These are phyloP conservation scores for Acleris cristana DNA, from an alignment of 2,888 invertebrate genomes.

Conservation along the genomic window DNA sequence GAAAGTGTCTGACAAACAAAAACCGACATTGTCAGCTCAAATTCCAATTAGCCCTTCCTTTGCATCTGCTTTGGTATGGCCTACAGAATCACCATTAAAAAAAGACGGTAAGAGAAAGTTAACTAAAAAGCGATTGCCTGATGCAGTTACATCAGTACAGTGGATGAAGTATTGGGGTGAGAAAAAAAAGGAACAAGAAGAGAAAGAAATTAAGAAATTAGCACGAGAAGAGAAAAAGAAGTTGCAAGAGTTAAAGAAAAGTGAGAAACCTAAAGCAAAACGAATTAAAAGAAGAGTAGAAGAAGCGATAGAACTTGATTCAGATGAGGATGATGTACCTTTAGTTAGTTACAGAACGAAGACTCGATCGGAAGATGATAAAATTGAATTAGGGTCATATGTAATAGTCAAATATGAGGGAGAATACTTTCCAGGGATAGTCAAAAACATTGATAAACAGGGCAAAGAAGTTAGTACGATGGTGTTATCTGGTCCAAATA, in stretches of 20 bases:
- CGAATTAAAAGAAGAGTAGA: too few species aligned
- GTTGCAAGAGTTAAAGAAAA: too few species aligned
- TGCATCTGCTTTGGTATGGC: neutral
- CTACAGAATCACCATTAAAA: neutral
- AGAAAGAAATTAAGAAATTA: neutral
- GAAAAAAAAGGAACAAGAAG: conserved; percentile 1
- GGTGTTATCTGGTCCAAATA: conserved; percentile 4
- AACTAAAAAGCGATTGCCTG: conserved; percentile 4
- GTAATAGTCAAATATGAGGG: conserved; percentile 5
- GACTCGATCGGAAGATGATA: too few species aligned
- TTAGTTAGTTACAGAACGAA: too few species aligned
- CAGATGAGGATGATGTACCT: too few species aligned
- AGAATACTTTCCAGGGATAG: conserved; percentile 4
- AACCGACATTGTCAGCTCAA: neutral
- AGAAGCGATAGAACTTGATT: too few species aligned
- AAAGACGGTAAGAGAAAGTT: conserved; percentile 1
- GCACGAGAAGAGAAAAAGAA: neutral
- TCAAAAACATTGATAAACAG: conserved; percentile 2
- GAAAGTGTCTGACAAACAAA: neutral
- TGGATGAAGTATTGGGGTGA: conserved; percentile 1
- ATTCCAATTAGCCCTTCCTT: neutral
- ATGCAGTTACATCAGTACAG: neutral
- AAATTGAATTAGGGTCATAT: conserved; percentile 1
- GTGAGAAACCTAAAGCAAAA: too few species aligned
- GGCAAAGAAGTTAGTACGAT: conserved; percentile 2